A percentile compares a stretch with the other conserved stretches of the same genome.
Evolutionary conservation across 2,797 vertebrate genomes (phyloP).

Genomic region (Aeoliscus strigatus): DNA sequence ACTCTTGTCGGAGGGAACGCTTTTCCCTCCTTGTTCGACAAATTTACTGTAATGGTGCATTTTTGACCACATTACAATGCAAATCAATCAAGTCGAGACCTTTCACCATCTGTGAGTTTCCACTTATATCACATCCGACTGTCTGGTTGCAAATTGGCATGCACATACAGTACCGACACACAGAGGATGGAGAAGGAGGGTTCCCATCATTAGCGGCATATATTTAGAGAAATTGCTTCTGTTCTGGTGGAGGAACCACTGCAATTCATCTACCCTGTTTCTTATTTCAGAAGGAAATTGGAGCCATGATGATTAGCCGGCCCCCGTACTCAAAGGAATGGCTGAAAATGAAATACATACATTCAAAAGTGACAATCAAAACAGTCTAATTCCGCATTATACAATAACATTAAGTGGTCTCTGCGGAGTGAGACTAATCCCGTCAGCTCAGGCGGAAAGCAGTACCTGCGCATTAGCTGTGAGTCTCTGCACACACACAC

Average conservation of each 20-base stretch:
- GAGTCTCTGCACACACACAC: constrained; percentile 45
- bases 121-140: constrained; percentile 58
- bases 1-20: constrained; percentile 54
- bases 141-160: constrained; percentile 46
- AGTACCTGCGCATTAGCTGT: constrained; percentile 41
- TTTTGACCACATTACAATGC: constrained; percentile 57
- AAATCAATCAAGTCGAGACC: constrained; percentile 67
- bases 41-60: constrained; percentile 58
- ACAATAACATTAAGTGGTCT: constrained; percentile 39
- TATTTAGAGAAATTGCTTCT: constrained; percentile 37
- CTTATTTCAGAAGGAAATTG: constrained; percentile 48
- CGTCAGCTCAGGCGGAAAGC: constrained; percentile 28
- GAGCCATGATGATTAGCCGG: constrained; percentile 32
- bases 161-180: constrained; percentile 18
- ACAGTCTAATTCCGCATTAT: constrained; percentile 47
- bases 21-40: constrained; percentile 50
- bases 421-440: constrained; percentile 46
- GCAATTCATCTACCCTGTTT: constrained; percentile 55
- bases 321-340: constrained; percentile 18
- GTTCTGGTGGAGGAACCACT: constrained; percentile 39
- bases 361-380: constrained; percentile 37
- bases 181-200: constrained; percentile 26
- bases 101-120: constrained; percentile 61
- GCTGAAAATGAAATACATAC: constrained; percentile 29
- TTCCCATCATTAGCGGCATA: constrained; percentile 51